Evolutionary conservation across 2,113 vertebrate species (phyloP).

Genomic region (Datnioides undecimradiatus): DNA sequence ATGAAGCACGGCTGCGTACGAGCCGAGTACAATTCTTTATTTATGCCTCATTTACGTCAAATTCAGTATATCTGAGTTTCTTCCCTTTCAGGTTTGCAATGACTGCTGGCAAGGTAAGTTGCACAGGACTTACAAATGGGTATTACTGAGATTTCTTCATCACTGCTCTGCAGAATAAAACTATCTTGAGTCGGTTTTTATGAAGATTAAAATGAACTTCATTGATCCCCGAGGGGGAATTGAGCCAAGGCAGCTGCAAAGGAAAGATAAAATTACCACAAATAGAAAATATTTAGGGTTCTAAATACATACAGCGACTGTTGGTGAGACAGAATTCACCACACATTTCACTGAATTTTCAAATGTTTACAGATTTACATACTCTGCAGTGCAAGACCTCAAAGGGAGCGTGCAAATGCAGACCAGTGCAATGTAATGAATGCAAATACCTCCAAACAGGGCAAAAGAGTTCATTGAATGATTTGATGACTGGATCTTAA

Average conservation of each 20-base stretch:
- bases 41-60: slow-evolving; percentile 58
- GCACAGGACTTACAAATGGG: slow-evolving; percentile 47
- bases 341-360: slow-evolving; percentile 12
- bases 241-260: slow-evolving; percentile 62
- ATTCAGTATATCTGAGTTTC: slow-evolving; percentile 39
- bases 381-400: not conserved
- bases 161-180: slow-evolving; percentile 45
- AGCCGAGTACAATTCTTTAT: slow-evolving; percentile 50
- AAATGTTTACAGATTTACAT: slow-evolving; percentile 33
- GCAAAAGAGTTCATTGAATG: not conserved
- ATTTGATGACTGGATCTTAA: not conserved
- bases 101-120: slow-evolving; percentile 56
- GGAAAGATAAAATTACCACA: slow-evolving; percentile 65
- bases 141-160: slow-evolving; percentile 60
- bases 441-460: not conserved
- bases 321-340: slow-evolving; percentile 8
- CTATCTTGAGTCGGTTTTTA: slow-evolving; percentile 52
- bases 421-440: not conserved
- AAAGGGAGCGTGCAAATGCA: slow-evolving; percentile 26
- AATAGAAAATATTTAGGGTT: slow-evolving; percentile 55
- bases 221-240: slow-evolving; percentile 58
- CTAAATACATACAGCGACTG: slow-evolving; percentile 39
- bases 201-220: slow-evolving; percentile 67
- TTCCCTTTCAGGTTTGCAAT: slow-evolving; percentile 33
- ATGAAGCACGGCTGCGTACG: slow-evolving; percentile 39